phyloP scores from a whole-genome alignment of 2,797 vertebrate genomes.

The Erpetoichthys calabaricus region DNA sequence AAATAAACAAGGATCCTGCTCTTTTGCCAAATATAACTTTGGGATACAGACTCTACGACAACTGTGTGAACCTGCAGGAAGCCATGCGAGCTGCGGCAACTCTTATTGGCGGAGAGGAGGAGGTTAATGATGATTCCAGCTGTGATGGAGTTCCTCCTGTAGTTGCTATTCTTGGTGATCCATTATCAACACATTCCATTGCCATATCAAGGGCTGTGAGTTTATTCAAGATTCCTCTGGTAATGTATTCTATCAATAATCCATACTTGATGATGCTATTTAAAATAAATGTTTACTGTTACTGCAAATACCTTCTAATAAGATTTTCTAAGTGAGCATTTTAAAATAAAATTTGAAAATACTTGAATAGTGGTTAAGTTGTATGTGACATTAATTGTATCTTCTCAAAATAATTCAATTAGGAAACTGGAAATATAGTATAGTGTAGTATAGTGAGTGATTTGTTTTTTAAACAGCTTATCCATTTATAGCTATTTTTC shows the following conservation, averaged over 20 bases:
- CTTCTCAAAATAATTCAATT: too few relatives aligned
- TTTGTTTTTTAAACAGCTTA: too few relatives aligned
- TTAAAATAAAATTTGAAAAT: too few relatives aligned
- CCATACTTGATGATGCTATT: too few relatives aligned
- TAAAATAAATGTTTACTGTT: too few relatives aligned
- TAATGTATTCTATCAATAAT: not conserved
- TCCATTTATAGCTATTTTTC: too few relatives aligned
- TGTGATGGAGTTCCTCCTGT: conserved; percentile 9
- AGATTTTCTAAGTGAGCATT: too few relatives aligned
- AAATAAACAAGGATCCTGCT: conserved; percentile 13
- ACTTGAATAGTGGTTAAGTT: too few relatives aligned
- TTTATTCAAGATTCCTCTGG: conserved; percentile 15
- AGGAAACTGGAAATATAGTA: too few relatives aligned
- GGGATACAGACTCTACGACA: conserved; percentile 17
- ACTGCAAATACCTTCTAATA: too few relatives aligned
- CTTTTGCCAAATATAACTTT: conserved; percentile 17
- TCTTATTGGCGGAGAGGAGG: conserved; percentile 4
- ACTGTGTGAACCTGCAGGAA: conserved; percentile 10
- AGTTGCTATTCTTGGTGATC: conserved; percentile 12
- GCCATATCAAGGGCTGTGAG: conserved; percentile 9
- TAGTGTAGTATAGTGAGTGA: too few relatives aligned
- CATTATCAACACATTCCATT: conserved; percentile 17
- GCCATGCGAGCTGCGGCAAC: conserved; percentile 10
- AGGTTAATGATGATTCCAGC: not conserved
- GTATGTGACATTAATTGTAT: too few relatives aligned